Conservation (phyloP, 2,888 invertebrate species). For the Spilarctia lutea region DNA sequence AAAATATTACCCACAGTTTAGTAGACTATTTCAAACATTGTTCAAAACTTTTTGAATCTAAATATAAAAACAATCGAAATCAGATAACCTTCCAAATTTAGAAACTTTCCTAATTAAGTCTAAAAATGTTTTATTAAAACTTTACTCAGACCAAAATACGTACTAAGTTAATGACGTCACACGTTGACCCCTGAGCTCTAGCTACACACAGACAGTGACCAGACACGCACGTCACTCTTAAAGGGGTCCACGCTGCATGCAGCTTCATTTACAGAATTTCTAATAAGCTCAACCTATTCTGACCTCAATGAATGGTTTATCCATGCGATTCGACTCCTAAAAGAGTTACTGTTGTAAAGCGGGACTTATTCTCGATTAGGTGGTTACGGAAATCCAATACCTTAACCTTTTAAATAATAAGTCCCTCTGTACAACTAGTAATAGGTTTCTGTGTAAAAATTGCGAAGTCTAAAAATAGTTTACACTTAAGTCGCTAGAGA, state of each 20-base stretch:
- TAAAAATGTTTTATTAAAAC: not conserved
- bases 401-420: no score
- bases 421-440: no score
- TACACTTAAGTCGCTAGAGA: not conserved
- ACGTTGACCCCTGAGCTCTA: not conserved
- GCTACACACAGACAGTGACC: not conserved
- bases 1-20: no score
- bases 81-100: not conserved
- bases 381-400: no score
- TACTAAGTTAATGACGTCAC: not conserved
- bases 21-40: not conserved
- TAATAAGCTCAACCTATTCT: not conserved
- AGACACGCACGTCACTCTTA: not conserved
- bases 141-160: not conserved
- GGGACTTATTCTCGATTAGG: no score
- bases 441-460: no score
- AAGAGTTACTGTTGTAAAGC: no score
- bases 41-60: not conserved
- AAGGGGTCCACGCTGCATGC: not conserved
- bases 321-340: no score
- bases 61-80: not conserved
- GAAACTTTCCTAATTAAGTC: not conserved
- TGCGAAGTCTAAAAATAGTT: no score
- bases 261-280: not conserved
- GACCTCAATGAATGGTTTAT: no score